phyloP scores from a whole-genome alignment of 2,113 vertebrate species.

The Turdus rufiventris region DNA sequence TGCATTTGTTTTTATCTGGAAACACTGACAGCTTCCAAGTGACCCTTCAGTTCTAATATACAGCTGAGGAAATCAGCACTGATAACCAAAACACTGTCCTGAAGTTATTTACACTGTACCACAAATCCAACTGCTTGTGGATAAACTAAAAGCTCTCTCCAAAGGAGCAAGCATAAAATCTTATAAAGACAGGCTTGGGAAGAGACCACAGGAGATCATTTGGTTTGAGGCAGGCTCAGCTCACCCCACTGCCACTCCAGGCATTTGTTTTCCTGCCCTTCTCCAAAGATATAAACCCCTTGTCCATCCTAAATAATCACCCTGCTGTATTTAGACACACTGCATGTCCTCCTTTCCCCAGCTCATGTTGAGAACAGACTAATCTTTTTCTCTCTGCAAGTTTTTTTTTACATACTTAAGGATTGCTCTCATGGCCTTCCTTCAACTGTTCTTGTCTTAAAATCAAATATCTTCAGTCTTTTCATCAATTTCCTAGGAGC shows the following conservation, averaged over 20 bases:
- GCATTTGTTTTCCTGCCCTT: background rate
- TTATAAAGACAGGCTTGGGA: background rate
- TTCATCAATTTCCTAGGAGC: background rate
- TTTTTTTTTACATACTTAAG: background rate
- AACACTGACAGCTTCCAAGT: background rate
- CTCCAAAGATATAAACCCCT: background rate
- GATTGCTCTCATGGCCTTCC: background rate
- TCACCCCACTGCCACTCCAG: background rate
- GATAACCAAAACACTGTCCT: background rate
- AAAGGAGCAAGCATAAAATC: background rate
- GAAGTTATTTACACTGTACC: background rate
- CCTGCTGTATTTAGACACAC: background rate
- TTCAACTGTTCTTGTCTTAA: background rate
- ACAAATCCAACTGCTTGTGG: background rate
- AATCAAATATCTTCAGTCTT: background rate
- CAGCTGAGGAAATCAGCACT: background rate
- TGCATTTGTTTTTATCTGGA: slow-evolving; percentile 7
- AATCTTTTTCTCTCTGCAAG: background rate
- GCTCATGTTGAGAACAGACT: background rate
- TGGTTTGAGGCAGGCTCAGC: background rate
- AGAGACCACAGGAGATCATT: background rate
- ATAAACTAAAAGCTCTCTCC: background rate
- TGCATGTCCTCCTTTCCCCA: background rate
- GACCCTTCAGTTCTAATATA: background rate
- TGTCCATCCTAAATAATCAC: background rate